Base-by-base conservation (phyloP, 2,888 invertebrate genomes). In the Deilephila porcellus region DNA sequence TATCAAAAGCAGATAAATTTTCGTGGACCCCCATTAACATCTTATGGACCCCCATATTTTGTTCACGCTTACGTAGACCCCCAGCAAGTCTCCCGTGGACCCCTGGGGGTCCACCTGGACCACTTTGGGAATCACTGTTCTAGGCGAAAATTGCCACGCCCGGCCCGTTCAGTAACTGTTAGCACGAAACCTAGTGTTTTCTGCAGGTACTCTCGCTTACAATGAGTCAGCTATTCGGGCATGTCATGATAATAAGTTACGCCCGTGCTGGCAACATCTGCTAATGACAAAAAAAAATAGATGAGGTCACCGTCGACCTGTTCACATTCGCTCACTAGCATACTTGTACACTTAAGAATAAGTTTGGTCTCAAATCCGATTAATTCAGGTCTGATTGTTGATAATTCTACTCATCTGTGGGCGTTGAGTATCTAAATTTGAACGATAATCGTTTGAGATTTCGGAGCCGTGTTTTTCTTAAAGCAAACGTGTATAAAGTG, bases 211-310 rank as follows among this genome's bases (percentile, higher is more conserved):
- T 79, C 76, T 78, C 71, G 74, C 75, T 75, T 71, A 74, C 67
- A 79, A 80, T 86, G 86, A 86, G 80, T 85, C 83, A 84, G 79
- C 82, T 81, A 81, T 78, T 83, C 82, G 87, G 79, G 79, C 79
- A 83, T 77, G 81, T 78, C 81, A 81, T 83, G 83, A 88, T 88
- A 86, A 86, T 83, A 79, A 78, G 75, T 71, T 75, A 64, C 76
- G 74, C 75, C 74, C 76, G 75, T 75, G 74, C 75, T 76, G 79
- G 56, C 19, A 56, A 76, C 79, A 79, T 82, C 83, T 86, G 85
- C 82, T 88, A 88, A 87, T 88, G 84, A 83, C 85, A 89, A 89
- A 88, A 90, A 87, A 85, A 34, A 34, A 52, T 82, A 82, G 83
- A 76, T 90, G 88, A 90, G 86, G 83, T 90, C 90, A 91, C 86